Evolutionary conservation across 1,140 invertebrate genomes (phyloP).

Genomic region (Papilio dardanus): DNA sequence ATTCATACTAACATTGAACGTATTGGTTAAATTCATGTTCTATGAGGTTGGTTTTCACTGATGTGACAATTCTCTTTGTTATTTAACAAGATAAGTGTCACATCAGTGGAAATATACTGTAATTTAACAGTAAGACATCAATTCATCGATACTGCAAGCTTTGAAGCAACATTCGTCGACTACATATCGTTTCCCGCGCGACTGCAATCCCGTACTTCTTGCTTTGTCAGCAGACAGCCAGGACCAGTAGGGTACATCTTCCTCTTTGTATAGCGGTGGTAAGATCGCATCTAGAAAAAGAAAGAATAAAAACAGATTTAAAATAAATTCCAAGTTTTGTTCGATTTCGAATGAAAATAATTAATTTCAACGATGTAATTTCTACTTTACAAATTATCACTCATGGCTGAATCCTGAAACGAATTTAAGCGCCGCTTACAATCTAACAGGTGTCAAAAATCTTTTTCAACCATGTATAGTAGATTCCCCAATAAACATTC

Average conservation of each 20-base stretch:
- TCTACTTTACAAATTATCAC: no score
- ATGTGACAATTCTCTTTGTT: no score
- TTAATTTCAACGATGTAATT: no score
- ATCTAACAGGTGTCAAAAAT: no score
- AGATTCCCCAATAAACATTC: no score
- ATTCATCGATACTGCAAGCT: conserved; percentile 32
- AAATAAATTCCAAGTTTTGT: background rate
- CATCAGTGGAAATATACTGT: background rate
- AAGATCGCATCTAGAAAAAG: background rate
- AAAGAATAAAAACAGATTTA: background rate
- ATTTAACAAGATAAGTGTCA: background rate
- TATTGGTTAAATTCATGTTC: no score
- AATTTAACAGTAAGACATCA: conserved; percentile 26
- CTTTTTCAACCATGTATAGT: no score
- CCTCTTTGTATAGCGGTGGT: conserved; percentile 20
- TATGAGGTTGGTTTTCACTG: no score
- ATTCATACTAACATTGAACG: no score
- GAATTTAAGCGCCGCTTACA: no score
- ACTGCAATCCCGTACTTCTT: background rate
- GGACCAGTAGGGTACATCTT: background rate
- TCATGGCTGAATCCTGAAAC: no score
- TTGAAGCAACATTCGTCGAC: conserved; percentile 37
- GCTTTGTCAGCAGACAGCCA: conserved; percentile 16
- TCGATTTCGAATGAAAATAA: no score
- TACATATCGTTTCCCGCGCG: conserved; percentile 19